Conservation (phyloP, 2,797 vertebrate species). For the Enteromius treurensis region DNA sequence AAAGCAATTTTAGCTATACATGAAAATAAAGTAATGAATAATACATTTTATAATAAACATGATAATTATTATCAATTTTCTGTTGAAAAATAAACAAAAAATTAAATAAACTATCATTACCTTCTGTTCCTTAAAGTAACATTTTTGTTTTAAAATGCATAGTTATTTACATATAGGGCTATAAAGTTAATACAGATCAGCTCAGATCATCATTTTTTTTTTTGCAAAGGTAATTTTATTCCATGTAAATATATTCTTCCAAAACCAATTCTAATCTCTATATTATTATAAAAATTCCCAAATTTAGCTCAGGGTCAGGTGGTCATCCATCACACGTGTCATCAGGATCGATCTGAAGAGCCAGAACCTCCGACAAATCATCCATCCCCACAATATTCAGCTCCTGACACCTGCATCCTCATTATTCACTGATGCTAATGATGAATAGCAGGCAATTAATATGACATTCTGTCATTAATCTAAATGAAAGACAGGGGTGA, state of each 20-base stretch:
- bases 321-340: slow-evolving; percentile 44
- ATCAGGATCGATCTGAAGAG: slow-evolving; percentile 48
- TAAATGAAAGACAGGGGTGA: slow-evolving; percentile 36
- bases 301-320: slow-evolving; percentile 44
- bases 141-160: not conserved
- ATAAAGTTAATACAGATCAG: not conserved
- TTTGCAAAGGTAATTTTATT: not conserved
- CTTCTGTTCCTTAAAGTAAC: not conserved
- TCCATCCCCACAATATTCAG: slow-evolving; percentile 49
- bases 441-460: slow-evolving; percentile 64
- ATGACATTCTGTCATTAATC: slow-evolving; percentile 67
- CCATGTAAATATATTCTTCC: slow-evolving; percentile 8
- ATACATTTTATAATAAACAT: not conserved
- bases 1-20: not conserved
- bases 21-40: not conserved
- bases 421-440: slow-evolving; percentile 69
- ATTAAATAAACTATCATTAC: not conserved
- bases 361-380: slow-evolving; percentile 44
- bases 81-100: not conserved
- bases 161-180: not conserved
- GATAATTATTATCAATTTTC: not conserved
- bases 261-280: slow-evolving; percentile 27
- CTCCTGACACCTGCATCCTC: slow-evolving; percentile 59
- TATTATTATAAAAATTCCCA: slow-evolving; percentile 37
- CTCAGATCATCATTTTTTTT: too few relatives aligned